phyloP scores from a whole-genome alignment of 2,888 invertebrate genomes.

The Drosophila ustulata region DNA sequence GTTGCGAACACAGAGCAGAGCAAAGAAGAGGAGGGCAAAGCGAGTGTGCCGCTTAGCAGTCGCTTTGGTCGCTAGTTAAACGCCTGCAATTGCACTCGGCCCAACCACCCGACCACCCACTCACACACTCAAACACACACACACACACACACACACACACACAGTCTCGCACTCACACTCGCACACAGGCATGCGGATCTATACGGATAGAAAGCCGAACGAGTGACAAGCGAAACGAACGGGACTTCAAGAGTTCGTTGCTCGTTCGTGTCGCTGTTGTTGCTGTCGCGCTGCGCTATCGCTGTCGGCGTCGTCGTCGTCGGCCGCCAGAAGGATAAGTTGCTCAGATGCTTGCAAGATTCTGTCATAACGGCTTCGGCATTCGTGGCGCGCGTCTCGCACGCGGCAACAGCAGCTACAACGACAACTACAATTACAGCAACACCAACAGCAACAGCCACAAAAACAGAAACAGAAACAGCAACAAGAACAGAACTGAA shows the following conservation, averaged over 20 bases:
- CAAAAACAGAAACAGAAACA: conserved; percentile 6
- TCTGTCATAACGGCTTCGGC: conserved; percentile 79
- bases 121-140: not conserved
- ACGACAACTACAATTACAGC: conserved; percentile 3
- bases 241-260: conserved; percentile 15
- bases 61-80: conserved; percentile 51
- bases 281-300: not conserved
- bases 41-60: conserved; percentile 37
- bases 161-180: conserved; percentile 2
- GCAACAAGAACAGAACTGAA: conserved; percentile 4
- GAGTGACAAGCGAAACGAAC: conserved; percentile 7
- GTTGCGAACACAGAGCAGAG: not conserved
- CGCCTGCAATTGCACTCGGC: conserved; percentile 53
- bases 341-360: conserved; percentile 73
- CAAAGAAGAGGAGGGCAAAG: not conserved
- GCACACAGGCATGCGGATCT: not conserved
- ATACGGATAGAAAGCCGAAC: conserved; percentile 14
- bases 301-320: conserved; percentile 1
- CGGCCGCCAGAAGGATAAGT: conserved; percentile 67
- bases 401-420: conserved; percentile 41
- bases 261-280: conserved; percentile 11
- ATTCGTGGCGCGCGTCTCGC: conserved; percentile 73
- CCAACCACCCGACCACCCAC: not conserved
- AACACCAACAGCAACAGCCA: conserved; percentile 13
- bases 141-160: conserved; percentile 12